phyloP scores from a whole-genome alignment of 2,888 invertebrate genomes.

The Andrena praecox region DNA sequence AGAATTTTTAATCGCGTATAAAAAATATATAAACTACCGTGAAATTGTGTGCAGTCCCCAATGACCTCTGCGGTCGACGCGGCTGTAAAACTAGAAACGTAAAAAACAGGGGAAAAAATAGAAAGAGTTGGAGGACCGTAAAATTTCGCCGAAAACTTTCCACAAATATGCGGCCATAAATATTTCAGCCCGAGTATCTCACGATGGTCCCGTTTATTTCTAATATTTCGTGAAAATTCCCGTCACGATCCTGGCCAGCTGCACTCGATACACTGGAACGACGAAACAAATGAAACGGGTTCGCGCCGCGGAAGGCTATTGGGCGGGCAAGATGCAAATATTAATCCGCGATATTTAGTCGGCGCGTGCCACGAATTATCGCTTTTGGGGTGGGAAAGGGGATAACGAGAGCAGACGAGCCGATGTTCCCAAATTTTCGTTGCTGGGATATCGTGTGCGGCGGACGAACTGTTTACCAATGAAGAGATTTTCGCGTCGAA shows the following conservation, averaged over 20 bases:
- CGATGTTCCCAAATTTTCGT: neutral
- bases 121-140: no score
- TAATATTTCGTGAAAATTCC: conserved; percentile 36
- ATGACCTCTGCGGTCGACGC: no score
- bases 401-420: neutral
- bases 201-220: neutral
- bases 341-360: conserved; percentile 19
- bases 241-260: conserved; percentile 1
- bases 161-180: neutral
- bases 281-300: conserved; percentile 31
- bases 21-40: no score
- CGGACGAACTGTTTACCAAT: conserved; percentile 6
- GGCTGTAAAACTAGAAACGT: no score
- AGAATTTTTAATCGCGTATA: no score
- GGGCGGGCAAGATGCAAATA: conserved; percentile 1
- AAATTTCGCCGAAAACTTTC: no score
- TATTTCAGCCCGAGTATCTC: conserved; percentile 6
- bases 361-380: neutral
- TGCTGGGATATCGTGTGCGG: neutral
- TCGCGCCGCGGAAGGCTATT: neutral
- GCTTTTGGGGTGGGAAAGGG: neutral
- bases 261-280: conserved; percentile 9
- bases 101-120: no score
- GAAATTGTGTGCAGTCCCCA: no score
- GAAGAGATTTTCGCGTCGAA: neutral